Evolutionary conservation across 1,140 invertebrate species (phyloP), one percentile per base, ranked within the genome.

Genomic region (Micrasema minimum): DNA sequence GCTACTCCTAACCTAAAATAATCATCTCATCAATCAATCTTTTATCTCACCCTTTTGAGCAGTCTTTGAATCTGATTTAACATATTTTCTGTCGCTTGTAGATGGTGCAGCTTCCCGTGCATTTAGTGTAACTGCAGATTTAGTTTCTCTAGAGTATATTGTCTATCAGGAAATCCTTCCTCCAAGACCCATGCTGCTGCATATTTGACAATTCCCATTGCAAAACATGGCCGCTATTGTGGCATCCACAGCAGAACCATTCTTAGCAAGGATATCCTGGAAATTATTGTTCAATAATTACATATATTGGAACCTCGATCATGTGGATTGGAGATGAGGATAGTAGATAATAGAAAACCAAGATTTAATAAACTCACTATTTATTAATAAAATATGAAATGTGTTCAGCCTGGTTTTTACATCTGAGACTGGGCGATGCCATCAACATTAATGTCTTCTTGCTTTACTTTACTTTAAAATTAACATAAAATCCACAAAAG

Each of bases 141-240:
- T 84, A 31, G 85, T 86, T 37, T 85, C 83, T 78, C 82, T 87
- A 48, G 90, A 88, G 78, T 95, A 97, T 51, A 95, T 86, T 2
- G 92, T 93, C 90, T n/a, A 95, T 92, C 67, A 96, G 81, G 78
- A 92, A 91, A 0, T 94, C 95, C n/a, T n/a, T 50, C 96, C 96
- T 2, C 96, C 96, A 0, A 96, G 78, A 0, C 96, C 96, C 86
- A 95, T 91, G 77, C 92, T 94, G n/a, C 7, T 31, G 26, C 26
- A 31, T 31, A 7, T 31, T 75, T 97, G 93, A 72, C 91, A 86
- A 77, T 95, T 92, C 0, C 95, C 93, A 76, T 93, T 92, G 85
- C 96, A 97, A 67, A 97, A 90, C 77, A 95, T 83, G 0, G 92
- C 83, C 0, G 94, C 91, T 20, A 98, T 89, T 0, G 93, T 89